A percentile compares a stretch with the other conserved stretches of the same genome.
Evolutionary conservation across 2,888 invertebrate genomes (phyloP).

Genomic region (Aelia acuminata): DNA sequence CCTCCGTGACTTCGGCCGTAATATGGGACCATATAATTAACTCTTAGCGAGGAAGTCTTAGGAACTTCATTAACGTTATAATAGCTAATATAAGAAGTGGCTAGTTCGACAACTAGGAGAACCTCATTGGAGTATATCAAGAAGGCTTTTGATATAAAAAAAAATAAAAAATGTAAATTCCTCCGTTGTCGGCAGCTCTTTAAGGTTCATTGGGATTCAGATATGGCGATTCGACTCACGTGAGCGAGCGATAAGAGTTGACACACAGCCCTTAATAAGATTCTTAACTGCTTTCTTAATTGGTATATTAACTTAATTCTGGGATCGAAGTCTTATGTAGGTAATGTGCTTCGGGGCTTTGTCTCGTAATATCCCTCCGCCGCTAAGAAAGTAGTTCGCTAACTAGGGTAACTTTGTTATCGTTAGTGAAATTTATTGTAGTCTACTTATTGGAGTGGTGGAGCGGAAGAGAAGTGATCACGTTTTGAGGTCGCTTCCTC

Average conservation of each 20-base stretch:
- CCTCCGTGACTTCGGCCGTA: neutral
- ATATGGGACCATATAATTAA: neutral
- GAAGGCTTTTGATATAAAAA: neutral
- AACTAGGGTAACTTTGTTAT: neutral
- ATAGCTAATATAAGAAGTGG: neutral
- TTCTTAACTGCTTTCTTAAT: constrained; percentile 14
- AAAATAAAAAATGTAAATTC: constrained; percentile 30
- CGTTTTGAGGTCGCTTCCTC: neutral
- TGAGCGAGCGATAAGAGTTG: neutral
- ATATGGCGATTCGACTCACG: neutral
- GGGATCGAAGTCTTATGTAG: constrained; percentile 15
- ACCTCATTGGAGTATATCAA: neutral
- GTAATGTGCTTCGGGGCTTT: neutral
- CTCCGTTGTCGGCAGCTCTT: neutral
- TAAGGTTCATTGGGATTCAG: constrained; percentile 7
- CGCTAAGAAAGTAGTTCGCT: neutral
- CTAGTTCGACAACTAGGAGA: neutral
- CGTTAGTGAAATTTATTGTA: neutral
- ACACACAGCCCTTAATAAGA: constrained; percentile 27
- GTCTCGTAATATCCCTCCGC: neutral
- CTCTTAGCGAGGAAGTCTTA: neutral
- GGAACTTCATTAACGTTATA: neutral
- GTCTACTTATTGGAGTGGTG: neutral
- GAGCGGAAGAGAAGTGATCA: neutral
- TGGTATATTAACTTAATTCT: neutral